Evolutionary conservation across 1,140 invertebrate species (phyloP).

Genomic region (Musca domestica): DNA sequence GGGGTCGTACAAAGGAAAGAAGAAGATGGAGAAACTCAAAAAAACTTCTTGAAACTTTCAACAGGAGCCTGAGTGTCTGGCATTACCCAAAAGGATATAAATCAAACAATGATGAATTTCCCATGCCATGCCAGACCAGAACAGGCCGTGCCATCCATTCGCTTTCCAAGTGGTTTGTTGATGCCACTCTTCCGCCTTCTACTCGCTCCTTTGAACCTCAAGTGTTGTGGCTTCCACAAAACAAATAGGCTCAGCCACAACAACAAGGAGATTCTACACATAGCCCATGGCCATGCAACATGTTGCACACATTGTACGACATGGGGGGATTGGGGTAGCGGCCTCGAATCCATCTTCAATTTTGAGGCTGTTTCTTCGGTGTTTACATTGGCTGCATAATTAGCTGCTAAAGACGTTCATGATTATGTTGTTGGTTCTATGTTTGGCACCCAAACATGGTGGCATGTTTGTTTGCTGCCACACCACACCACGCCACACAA

Average conservation of each 20-base stretch:
- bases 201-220: not conserved
- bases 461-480: not conserved
- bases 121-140: not conserved
- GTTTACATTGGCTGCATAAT: constrained; percentile 13
- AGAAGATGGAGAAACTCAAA: too few relatives aligned
- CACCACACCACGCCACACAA: too few relatives aligned
- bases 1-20: not conserved
- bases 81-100: constrained; percentile 18
- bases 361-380: constrained; percentile 2
- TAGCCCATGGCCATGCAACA: not conserved
- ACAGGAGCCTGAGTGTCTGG: constrained; percentile 23
- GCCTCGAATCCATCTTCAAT: not conserved
- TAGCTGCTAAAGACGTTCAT: constrained; percentile 16
- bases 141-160: too few relatives aligned
- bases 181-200: not conserved
- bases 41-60: constrained; percentile 23
- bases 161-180: constrained; percentile 1
- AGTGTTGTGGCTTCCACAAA: not conserved
- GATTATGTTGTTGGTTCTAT: constrained; percentile 9
- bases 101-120: constrained; percentile 19
- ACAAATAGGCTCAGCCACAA: too few relatives aligned
- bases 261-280: not conserved
- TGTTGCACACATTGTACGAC: not conserved
- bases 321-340: not conserved
- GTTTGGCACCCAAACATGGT: not conserved